phyloP scores from a whole-genome alignment of 2,888 invertebrate genomes.

The Leptogaster cylindrica region DNA sequence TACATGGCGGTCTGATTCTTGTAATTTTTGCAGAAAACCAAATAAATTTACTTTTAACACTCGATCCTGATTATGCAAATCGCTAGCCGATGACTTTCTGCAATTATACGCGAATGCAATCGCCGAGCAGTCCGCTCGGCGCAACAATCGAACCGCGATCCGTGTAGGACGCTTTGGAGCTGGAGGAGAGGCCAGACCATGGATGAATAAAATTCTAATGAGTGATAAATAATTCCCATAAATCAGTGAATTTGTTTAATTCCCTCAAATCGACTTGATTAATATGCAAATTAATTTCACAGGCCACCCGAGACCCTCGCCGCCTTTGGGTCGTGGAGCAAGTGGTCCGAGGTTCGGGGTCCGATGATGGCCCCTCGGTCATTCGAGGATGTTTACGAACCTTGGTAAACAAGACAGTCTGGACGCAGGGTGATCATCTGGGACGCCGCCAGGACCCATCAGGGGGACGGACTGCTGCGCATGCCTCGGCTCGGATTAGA shows the following conservation, averaged over 20 bases:
- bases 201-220: conserved; percentile 50
- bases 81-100: conserved; percentile 16
- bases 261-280: conserved; percentile 44
- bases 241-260: conserved; percentile 50
- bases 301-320: conserved; percentile 12
- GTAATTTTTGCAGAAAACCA: neutral
- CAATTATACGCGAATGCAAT: conserved; percentile 13
- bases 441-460: neutral
- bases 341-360: neutral
- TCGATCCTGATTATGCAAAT: conserved; percentile 18
- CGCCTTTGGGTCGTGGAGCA: conserved; percentile 1
- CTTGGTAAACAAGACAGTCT: conserved; percentile 19
- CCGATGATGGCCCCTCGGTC: neutral
- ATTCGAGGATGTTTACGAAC: conserved; percentile 24
- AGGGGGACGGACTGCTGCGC: neutral
- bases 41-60: neutral
- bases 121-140: neutral
- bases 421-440: conserved; percentile 14
- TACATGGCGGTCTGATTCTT: no score
- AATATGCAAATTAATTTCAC: conserved; percentile 48
- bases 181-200: conserved; percentile 1
- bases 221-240: conserved; percentile 54
- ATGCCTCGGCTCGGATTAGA: conserved; percentile 9
- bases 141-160: neutral
- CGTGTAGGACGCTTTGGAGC: conserved; percentile 28